Percentiles rank a stretch among this genome's conserved stretches.
These are phyloP conservation scores for Drosophila maculinotata DNA, from an alignment of 2,888 invertebrate genomes.

Conservation along the genomic window DNA sequence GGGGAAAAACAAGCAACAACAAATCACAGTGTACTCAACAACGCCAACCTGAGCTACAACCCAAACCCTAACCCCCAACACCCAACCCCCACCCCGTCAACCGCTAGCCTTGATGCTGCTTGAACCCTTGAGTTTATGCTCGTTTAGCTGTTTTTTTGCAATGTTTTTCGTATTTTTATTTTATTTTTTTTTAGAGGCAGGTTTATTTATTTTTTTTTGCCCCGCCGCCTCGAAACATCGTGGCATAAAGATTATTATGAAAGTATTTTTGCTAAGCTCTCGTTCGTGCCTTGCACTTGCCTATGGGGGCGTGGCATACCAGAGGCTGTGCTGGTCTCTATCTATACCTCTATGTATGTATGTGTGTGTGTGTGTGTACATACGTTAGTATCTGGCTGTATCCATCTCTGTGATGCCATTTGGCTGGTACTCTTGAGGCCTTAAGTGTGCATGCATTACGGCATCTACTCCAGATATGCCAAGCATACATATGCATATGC, in stretches of 20 bases:
- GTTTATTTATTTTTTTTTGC: conserved; percentile 33
- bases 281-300: conserved; percentile 37
- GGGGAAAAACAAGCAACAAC: conserved; percentile 20
- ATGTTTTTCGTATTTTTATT: conserved; percentile 15
- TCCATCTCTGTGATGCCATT: conserved; percentile 66
- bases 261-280: conserved; percentile 71
- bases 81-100: neutral
- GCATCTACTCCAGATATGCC: conserved; percentile 32
- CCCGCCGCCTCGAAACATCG: conserved; percentile 44
- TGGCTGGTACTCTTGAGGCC: conserved; percentile 61
- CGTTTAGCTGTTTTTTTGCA: conserved; percentile 43
- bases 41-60: conserved; percentile 33
- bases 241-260: conserved; percentile 76
- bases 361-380: conserved; percentile 22
- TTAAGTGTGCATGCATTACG: conserved; percentile 67
- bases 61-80: neutral
- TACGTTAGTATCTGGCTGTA: conserved; percentile 43
- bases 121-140: conserved; percentile 58
- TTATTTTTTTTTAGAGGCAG: conserved; percentile 7
- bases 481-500: neutral
- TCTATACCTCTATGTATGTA: too few relatives aligned
- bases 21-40: conserved; percentile 50
- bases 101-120: conserved; percentile 12
- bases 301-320: neutral
- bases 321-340: neutral